phyloP scores from a whole-genome alignment of 1,140 invertebrate genomes.

The Arctopsyche grandis region DNA sequence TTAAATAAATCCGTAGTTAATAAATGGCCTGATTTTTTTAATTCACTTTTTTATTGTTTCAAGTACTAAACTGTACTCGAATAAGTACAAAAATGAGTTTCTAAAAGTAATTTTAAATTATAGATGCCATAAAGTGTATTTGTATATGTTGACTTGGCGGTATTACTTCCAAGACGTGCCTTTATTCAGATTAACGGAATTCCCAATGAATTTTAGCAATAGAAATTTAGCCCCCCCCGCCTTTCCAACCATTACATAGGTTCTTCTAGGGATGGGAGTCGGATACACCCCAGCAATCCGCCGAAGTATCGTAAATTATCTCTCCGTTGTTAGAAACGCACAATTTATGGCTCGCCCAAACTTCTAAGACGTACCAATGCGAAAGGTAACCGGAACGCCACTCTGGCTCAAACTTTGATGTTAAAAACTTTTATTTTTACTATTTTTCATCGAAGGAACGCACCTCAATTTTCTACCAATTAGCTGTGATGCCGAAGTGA shows the following conservation, averaged over 20 bases:
- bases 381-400: slow-evolving; percentile 32
- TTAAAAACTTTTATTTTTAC: slow-evolving; percentile 24
- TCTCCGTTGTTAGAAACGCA: slow-evolving; percentile 31
- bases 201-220: not conserved
- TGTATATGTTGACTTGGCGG: not conserved
- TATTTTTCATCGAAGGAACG: not conserved
- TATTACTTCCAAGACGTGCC: not conserved
- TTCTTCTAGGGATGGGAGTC: not conserved
- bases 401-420: slow-evolving; percentile 27
- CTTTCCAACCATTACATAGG: too few species aligned
- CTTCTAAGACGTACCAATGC: slow-evolving; percentile 28
- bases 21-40: too few species aligned
- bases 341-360: slow-evolving; percentile 36
- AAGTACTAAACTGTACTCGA: too few species aligned
- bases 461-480: slow-evolving; percentile 6
- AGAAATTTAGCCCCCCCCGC: too few species aligned
- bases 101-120: too few species aligned
- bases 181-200: not conserved
- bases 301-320: slow-evolving; percentile 46
- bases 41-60: too few species aligned
- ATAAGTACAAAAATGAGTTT: too few species aligned
- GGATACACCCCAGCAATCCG: slow-evolving; percentile 23
- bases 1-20: too few species aligned
- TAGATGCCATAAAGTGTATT: too few species aligned
- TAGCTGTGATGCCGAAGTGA: not conserved